phyloP scores from a whole-genome alignment of 2,888 invertebrate species.

The Crematogaster levior region DNA sequence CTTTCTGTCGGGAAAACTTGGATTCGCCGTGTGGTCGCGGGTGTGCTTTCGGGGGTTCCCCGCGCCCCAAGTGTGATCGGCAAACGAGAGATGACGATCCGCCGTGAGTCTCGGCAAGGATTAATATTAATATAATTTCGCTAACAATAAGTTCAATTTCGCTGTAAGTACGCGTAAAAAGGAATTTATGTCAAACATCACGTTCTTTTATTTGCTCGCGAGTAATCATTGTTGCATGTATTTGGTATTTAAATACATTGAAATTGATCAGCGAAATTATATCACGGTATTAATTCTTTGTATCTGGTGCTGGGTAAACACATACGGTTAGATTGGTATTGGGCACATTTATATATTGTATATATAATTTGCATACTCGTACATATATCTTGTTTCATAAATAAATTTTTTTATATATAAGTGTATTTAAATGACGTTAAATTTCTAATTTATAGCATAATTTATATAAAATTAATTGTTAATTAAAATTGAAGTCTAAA shows the following conservation, averaged over 20 bases:
- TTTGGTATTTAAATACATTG: neutral
- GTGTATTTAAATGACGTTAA: neutral
- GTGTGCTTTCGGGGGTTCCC: slow-evolving; percentile 1
- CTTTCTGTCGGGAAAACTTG: neutral
- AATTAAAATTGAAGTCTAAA: neutral
- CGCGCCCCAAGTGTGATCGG: slow-evolving; percentile 2
- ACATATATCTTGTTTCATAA: slow-evolving; percentile 15
- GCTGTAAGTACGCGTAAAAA: neutral
- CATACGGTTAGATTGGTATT: neutral
- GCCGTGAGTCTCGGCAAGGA: neutral
- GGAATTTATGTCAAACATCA: neutral
- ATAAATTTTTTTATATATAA: too few relatives aligned
- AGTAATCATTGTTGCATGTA: neutral
- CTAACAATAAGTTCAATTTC: neutral
- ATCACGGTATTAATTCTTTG: neutral
- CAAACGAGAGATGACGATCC: slow-evolving; percentile 1
- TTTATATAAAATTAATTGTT: neutral
- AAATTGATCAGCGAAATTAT: slow-evolving; percentile 11
- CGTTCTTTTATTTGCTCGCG: neutral
- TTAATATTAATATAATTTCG: slow-evolving; percentile 12
- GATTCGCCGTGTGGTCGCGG: neutral
- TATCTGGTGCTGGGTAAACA: neutral
- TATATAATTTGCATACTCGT: too few relatives aligned
- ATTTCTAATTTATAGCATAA: neutral
- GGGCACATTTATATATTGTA: too few relatives aligned